Conservation (phyloP, 2,888 invertebrate genomes). For the Stenotaenia linearis region DNA sequence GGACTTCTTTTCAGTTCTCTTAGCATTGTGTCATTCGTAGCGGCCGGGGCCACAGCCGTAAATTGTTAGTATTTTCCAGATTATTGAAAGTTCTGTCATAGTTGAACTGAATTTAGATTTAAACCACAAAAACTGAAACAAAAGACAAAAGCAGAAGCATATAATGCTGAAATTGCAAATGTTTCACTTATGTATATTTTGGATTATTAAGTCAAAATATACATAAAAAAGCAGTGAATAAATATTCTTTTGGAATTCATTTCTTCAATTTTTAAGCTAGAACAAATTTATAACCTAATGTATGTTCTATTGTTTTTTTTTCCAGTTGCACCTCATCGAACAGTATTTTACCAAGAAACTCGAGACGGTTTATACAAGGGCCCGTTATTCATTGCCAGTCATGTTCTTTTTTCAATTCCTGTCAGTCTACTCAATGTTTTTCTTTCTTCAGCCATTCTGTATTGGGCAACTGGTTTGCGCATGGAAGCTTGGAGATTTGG, state of each 20-base stretch:
- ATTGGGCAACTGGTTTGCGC: constrained; percentile 41
- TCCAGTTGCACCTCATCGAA: constrained; percentile 64
- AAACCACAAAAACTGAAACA: no score
- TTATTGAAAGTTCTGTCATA: not conserved
- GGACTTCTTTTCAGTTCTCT: constrained; percentile 66
- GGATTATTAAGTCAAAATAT: no score
- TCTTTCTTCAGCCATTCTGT: constrained; percentile 55
- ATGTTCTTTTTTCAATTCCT: constrained; percentile 73
- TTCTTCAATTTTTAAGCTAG: no score
- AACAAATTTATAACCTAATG: no score
- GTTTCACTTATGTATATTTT: no score
- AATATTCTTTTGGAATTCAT: no score
- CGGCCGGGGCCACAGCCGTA: constrained; percentile 62
- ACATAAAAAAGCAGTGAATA: no score
- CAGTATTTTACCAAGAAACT: constrained; percentile 85
- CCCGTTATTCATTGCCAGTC: constrained; percentile 71
- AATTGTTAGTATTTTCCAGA: constrained; percentile 56
- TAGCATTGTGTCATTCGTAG: constrained; percentile 61
- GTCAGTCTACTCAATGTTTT: constrained; percentile 71
- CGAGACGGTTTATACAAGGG: constrained; percentile 85
- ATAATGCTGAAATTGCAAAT: no score
- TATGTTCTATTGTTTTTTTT: not conserved
- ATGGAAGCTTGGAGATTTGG: constrained; percentile 51
- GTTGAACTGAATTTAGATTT: no score
- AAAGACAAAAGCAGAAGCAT: no score